Evolutionary conservation across 2,888 invertebrate genomes (phyloP), one percentile per base, ranked within the genome.

Genomic region (Xanthorhoe spadicearia): DNA sequence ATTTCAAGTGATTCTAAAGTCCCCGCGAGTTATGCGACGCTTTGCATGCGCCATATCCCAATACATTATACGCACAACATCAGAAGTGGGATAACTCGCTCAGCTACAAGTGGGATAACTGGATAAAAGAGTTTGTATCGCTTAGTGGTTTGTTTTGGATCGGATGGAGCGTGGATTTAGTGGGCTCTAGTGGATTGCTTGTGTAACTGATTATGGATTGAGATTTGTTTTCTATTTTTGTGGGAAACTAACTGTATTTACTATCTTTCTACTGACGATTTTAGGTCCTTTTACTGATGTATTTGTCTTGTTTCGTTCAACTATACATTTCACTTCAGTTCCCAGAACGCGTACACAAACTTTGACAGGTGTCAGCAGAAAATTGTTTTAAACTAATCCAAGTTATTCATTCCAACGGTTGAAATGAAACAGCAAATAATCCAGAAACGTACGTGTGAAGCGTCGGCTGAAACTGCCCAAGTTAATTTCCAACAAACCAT

Each of bases 1-100:
- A 89, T 89, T 90, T 90, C 84, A 89, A 90, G 87, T 84, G 86
- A 84, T 85, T 89, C 85, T 87, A 89, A 89, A 91, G 86, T 89
- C 86, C 81, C 83, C 80, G 75, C 78, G 83, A 83, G 84, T 81
- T 83, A 83, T 83, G 82, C 77, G 79, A 76, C 77, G 76, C 76
- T 79, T 77, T 78, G 83, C 83, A 81, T 81, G 76, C 75, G 68
- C 62, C 60, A 50, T 48, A 35, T 58, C 15, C 66, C 68, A 62
- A 75, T 75, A 70, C 67, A 68, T 66, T 70, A 63, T 64, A 69
- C 64, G 71, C 64, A 54, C 62, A 28, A 52, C 53, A 55, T 62
- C 58, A 62, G 13, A 59, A 59, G 64, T 58, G 19, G 64, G 53
- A 63, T 55, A 61, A 61, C 54, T 54, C 56, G n/a, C 28, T 43